Percentiles rank a stretch among this genome's conserved stretches.
Conservation (phyloP, 2,113 vertebrate genomes). For the Oxygymnocypris stewartii region DNA sequence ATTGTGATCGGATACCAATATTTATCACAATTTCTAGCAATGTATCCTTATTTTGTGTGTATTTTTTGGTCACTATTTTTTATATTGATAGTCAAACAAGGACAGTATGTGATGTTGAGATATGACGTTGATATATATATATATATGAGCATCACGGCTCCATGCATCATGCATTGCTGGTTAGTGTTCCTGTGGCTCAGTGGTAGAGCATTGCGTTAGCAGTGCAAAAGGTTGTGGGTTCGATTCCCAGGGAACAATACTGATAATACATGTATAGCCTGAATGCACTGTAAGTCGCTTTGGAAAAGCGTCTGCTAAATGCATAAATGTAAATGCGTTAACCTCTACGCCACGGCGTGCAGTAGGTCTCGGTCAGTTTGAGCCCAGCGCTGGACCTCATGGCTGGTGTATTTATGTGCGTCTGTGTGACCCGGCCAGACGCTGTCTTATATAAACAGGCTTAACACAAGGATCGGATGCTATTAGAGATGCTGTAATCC, state of each 20-base stretch:
- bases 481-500: constrained; percentile 69
- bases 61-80: not conserved
- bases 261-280: no score
- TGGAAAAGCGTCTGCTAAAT: no score
- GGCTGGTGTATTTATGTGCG: constrained; percentile 20
- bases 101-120: not conserved
- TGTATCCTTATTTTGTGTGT: not conserved
- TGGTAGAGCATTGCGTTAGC: no score
- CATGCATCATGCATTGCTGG: no score
- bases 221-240: no score
- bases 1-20: no score
- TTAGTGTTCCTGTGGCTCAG: no score
- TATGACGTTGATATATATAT: not conserved
- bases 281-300: no score
- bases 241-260: no score
- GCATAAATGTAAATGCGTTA: no score
- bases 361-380: not conserved
- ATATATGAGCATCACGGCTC: not conserved
- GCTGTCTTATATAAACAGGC: constrained; percentile 73
- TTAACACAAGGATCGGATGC: constrained; percentile 62
- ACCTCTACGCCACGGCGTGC: not conserved
- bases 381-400: constrained; percentile 11
- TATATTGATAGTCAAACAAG: not conserved
- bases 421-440: constrained; percentile 14
- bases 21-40: no score